Percentiles rank a stretch among this genome's conserved stretches.
Conservation (phyloP, 2,113 vertebrate genomes). For the Otocyon megalotis region DNA sequence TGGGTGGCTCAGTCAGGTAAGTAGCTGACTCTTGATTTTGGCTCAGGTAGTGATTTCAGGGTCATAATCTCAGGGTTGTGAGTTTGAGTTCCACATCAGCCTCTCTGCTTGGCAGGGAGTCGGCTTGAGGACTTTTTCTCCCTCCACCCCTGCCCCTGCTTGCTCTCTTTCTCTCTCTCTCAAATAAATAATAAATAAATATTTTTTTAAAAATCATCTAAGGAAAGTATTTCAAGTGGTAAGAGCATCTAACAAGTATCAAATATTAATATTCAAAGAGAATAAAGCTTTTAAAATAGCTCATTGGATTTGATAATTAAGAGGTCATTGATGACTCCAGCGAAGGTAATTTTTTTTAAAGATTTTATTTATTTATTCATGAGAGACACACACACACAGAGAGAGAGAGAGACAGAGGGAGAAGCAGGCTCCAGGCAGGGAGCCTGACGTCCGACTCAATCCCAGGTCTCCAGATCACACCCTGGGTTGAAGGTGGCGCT, state of each 20-base stretch:
- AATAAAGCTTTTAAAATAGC: background rate
- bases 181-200: background rate
- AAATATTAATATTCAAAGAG: background rate
- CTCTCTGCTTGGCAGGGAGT: background rate
- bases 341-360: background rate
- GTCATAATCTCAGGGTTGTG: background rate
- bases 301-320: conserved; percentile 2
- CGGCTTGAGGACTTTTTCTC: background rate
- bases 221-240: background rate
- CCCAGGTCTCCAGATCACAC: too few relatives aligned
- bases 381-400: too few relatives aligned
- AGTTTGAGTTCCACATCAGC: background rate
- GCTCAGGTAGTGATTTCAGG: background rate
- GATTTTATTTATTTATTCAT: too few relatives aligned
- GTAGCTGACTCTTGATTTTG: background rate
- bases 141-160: background rate
- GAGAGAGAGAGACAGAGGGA: too few relatives aligned
- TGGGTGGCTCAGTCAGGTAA: background rate
- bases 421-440: too few relatives aligned
- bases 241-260: background rate
- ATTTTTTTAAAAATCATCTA: background rate
- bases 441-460: too few relatives aligned
- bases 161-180: background rate
- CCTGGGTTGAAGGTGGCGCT: too few relatives aligned
- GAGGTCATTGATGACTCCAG: background rate